A percentile compares a stretch with the other conserved stretches of the same genome.
phyloP scores from a whole-genome alignment of 2,113 vertebrate genomes.

The Colius striatus region DNA sequence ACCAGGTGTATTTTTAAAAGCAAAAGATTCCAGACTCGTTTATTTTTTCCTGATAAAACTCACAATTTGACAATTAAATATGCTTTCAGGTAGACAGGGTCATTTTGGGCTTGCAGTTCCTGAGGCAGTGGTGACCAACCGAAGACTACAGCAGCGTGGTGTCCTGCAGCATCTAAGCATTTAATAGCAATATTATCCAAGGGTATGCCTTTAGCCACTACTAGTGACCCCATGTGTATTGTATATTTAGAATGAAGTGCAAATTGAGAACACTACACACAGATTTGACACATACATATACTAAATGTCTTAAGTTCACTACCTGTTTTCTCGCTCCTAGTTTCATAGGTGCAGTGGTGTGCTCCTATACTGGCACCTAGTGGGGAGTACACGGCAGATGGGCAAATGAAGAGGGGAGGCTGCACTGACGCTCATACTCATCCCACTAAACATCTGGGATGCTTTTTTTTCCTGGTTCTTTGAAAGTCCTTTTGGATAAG shows the following conservation, averaged over 20 bases:
- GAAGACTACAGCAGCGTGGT: neutral
- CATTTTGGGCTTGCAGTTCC: accelerated
- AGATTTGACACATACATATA: accelerated
- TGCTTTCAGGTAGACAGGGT: neutral
- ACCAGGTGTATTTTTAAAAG: neutral
- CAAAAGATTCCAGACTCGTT: neutral
- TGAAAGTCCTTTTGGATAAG: neutral
- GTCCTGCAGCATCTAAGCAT: neutral
- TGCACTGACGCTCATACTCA: accelerated
- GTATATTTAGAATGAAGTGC: neutral
- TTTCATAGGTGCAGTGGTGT: neutral
- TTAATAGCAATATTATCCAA: neutral
- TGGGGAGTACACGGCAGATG: constrained; percentile 31
- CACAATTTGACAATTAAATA: neutral
- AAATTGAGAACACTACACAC: neutral
- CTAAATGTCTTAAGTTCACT: accelerated
- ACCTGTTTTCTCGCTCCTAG: neutral
- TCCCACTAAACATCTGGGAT: accelerated
- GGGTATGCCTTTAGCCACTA: neutral
- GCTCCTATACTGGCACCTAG: constrained; percentile 74
- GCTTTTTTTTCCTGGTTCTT: neutral
- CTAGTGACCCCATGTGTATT: neutral
- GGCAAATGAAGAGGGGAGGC: neutral
- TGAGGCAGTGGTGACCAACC: neutral
- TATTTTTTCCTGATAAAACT: neutral